A percentile compares a stretch with the other conserved stretches of the same genome.
phyloP scores from a whole-genome alignment of 2,888 invertebrate species.

The Pristionchus arcanus region DNA sequence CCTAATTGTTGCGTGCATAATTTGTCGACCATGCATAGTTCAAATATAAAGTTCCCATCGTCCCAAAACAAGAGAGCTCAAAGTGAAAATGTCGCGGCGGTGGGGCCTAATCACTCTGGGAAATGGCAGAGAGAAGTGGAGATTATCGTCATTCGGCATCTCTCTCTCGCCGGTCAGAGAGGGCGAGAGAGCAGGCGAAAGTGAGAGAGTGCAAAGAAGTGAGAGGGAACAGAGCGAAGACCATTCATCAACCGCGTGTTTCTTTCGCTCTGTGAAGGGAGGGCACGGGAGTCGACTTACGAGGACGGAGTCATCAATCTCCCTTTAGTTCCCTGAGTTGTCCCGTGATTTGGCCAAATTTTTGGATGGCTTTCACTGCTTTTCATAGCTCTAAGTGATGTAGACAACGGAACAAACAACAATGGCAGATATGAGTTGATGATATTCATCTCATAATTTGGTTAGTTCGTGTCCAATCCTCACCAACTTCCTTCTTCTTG shows the following conservation, averaged over 20 bases:
- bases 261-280: background rate
- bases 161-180: background rate
- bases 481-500: background rate
- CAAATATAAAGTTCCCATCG: background rate
- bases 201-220: background rate
- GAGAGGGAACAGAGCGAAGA: background rate
- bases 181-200: background rate
- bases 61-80: background rate
- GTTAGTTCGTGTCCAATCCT: too few species aligned
- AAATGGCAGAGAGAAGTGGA: background rate
- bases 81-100: slow-evolving; percentile 31
- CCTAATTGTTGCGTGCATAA: background rate
- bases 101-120: slow-evolving; percentile 16
- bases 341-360: background rate
- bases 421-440: too few species aligned
- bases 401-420: too few species aligned
- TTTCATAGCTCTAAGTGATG: too few species aligned
- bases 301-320: background rate
- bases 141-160: background rate
- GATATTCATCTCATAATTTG: too few species aligned
- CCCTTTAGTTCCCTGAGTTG: background rate
- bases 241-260: slow-evolving; percentile 23
- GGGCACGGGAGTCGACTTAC: slow-evolving; percentile 19
- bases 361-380: background rate
- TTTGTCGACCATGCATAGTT: too few species aligned